These are phyloP conservation scores for Limnothrissa miodon DNA, from an alignment of 2,113 vertebrate genomes.

Conservation along the genomic window DNA sequence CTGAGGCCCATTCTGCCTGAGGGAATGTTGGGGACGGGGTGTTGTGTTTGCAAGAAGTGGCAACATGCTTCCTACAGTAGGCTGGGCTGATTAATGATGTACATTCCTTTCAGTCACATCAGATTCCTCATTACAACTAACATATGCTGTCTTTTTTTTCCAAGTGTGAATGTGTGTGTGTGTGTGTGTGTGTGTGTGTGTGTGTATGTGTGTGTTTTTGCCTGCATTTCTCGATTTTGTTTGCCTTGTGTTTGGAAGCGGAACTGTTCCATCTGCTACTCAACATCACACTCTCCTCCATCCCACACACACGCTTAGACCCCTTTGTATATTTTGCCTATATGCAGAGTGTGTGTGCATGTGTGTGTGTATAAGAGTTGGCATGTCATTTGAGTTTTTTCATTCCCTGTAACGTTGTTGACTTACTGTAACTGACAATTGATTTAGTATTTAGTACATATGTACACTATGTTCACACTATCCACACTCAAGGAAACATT, in stretches of 20 bases:
- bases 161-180: not conserved
- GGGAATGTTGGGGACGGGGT: too few relatives aligned
- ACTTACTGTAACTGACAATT: not conserved
- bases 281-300: not conserved
- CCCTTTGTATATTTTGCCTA: not conserved
- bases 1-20: not conserved
- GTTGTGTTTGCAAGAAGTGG: not conserved
- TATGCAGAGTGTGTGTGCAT: not conserved
- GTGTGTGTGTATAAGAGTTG: not conserved
- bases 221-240: not conserved
- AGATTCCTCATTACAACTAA: not conserved
- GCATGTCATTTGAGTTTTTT: not conserved
- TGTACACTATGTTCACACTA: too few relatives aligned
- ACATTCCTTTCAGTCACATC: not conserved
- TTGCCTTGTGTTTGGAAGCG: not conserved
- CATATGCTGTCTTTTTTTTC: not conserved
- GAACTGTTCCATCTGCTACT: not conserved
- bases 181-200: conserved; percentile 23
- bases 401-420: not conserved
- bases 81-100: not conserved
- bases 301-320: not conserved
- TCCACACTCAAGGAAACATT: too few relatives aligned
- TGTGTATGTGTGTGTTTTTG: not conserved
- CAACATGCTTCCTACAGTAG: not conserved
- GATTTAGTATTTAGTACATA: not conserved